Base-by-base conservation (phyloP, 2,797 vertebrate genomes). In the Peromyscus nudipes region DNA sequence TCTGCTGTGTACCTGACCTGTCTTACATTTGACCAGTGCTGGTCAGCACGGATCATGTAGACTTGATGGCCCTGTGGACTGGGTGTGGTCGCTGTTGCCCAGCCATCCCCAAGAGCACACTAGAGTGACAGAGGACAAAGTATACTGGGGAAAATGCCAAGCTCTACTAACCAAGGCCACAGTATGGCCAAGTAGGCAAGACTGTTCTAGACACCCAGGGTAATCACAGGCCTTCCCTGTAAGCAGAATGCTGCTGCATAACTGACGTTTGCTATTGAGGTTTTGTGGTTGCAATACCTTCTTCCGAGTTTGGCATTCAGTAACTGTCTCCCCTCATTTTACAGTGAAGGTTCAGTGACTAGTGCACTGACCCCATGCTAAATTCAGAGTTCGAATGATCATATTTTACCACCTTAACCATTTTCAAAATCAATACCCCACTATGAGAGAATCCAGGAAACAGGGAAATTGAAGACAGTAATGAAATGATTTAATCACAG, bases 401-500 rank as follows among this genome's bases (percentile, higher is more conserved):
- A 64, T 12, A 52, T n/a, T 40, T 29, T 27, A 86, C 5, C 75
- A 13, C 69, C 46, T 31, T 46, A 62, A 79, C 10, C 6, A 62
- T 25, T 4, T 67, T 86, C 17, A 76, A 96, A 71, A 83, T 10
- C 69, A 91, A 96, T 76, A 49, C 92, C 46, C 23, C 43, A 43
- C 73, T 76, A 93, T n/a, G 37, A 55, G 76, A 9, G 23, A 79
- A 89, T 25, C 82, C 64, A 77, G 52, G n/a, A 83, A 91, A 94
- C 43, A 67, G 88, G 25, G 65, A 79, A 91, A 83, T 71, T 79
- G 31, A 31, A 96, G 43, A 76, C 34, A 57, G 60, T 52, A 71
- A 85, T 69, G 31, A 84, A 87, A 77, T 64, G 10, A 73, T 43
- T 71, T 90, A 80, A 57, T 65, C 34, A 31, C n/a, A 79, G 29